phyloP scores from a whole-genome alignment of 64 coral and sea anemone genomes.

The Dendrophyllia cribrosa region DNA sequence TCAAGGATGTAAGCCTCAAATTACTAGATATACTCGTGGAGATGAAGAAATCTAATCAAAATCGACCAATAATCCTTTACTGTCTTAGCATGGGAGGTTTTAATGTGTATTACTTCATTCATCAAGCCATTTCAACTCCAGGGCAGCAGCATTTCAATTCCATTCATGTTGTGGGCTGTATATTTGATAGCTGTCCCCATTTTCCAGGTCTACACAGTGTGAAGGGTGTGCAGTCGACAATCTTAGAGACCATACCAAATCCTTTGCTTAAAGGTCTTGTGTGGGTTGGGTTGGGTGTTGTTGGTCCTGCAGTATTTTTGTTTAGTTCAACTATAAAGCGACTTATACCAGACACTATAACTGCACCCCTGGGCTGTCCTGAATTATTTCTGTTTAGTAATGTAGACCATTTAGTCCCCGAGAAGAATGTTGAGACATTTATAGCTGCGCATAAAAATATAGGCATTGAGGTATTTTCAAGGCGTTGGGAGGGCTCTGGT shows the following conservation, averaged over 20 bases:
- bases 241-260: slow-evolving; percentile 32
- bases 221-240: slow-evolving; percentile 11
- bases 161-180: slow-evolving; percentile 15
- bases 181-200: slow-evolving; percentile 49
- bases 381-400: slow-evolving; percentile 31
- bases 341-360: slow-evolving; percentile 21
- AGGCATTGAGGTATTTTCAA: slow-evolving; percentile 16
- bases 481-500: slow-evolving; percentile 7
- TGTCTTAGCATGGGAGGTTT: slow-evolving; percentile 34
- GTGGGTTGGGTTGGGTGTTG: slow-evolving; percentile 9
- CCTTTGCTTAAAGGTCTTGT: background rate
- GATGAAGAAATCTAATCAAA: slow-evolving; percentile 18
- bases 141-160: slow-evolving; percentile 2
- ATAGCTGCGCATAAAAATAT: slow-evolving; percentile 6
- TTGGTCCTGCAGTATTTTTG: background rate
- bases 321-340: background rate
- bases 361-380: slow-evolving; percentile 4
- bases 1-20: background rate
- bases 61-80: slow-evolving; percentile 3
- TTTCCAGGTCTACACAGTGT: slow-evolving; percentile 26
- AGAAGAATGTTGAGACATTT: background rate
- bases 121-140: slow-evolving; percentile 27
- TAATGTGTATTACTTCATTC: slow-evolving; percentile 15
- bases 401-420: slow-evolving; percentile 15
- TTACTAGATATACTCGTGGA: slow-evolving; percentile 23